Base-by-base conservation (phyloP, 1,140 invertebrate species). In the Aleiodes sp. region DNA sequence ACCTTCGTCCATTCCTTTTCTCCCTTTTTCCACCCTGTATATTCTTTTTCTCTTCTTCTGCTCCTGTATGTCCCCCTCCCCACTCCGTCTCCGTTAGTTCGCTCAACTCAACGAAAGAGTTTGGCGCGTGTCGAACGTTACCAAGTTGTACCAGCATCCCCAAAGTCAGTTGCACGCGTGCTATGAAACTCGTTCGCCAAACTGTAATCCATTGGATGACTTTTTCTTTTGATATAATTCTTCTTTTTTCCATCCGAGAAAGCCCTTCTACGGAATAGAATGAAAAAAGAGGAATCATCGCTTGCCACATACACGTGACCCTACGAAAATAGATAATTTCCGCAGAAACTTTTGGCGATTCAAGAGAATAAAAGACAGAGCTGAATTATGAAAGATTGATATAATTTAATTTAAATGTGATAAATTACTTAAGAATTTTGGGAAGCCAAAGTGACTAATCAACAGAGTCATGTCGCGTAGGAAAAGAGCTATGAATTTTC, bases 61-160 rank as follows among this genome's bases (percentile, higher is more conserved):
- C 9, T 61, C 29, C 31, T 24, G 60, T 14, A 12, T 21, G 60
- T n/a, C n/a, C n/a, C n/a, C n/a, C n/a, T n/a, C n/a, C n/a, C n/a
- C n/a, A n/a, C n/a, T n/a, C n/a, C n/a, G n/a, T n/a, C n/a, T n/a
- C n/a, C n/a, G n/a, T n/a, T n/a, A n/a, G 29, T 21, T 35, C 33
- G 35, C 21, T 12, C 21, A 64, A 64, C 35, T 41, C 62, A 19
- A 67, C 65, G 65, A 59, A 67, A 59, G 65, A 67, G 65, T 67
- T 67, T 67, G 46, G 65, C 65, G 65, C 65, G 65, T 67, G 65
- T 67, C 65, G 65, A 67, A 67, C 65, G 46, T 67, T 67, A 33
- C 52, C 65, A 67, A 67, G 46, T 67, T 67, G 56, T n/a, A 16
- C 24, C 21, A 14, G 21, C 64, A 28, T 65, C 43, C 12, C 10